These are phyloP conservation scores for Phasia obesa DNA, from an alignment of 2,888 invertebrate species.

Conservation along the genomic window DNA sequence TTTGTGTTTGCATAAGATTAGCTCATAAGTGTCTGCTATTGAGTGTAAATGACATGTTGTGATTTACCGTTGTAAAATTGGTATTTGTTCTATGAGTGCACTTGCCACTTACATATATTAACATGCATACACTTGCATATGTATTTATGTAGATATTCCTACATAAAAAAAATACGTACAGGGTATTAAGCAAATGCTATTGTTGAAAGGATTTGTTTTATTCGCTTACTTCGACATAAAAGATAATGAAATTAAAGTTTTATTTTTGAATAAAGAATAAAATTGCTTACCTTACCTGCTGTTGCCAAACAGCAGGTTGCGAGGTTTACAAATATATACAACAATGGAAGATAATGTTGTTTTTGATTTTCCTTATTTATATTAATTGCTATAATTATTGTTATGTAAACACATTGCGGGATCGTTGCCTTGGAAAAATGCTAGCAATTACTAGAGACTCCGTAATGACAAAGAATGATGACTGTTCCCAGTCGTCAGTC, in stretches of 20 bases:
- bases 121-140: neutral
- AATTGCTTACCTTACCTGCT: constrained; percentile 2
- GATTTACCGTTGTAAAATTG: constrained; percentile 70
- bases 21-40: constrained; percentile 70
- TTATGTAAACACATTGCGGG: too few relatives aligned
- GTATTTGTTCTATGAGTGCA: constrained; percentile 59
- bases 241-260: constrained; percentile 38
- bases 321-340: too few relatives aligned
- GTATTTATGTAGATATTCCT: neutral
- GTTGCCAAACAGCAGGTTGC: neutral
- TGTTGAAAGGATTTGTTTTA: constrained; percentile 46
- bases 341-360: too few relatives aligned
- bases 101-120: constrained; percentile 27
- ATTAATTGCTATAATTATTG: too few relatives aligned
- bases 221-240: constrained; percentile 14
- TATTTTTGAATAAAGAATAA: constrained; percentile 19
- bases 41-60: constrained; percentile 71
- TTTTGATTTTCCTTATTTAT: too few relatives aligned
- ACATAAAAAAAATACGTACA: constrained; percentile 4
- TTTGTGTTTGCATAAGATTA: constrained; percentile 71
- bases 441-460: too few relatives aligned
- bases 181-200: constrained; percentile 46
- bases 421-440: too few relatives aligned
- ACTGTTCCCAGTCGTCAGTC: too few relatives aligned
- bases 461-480: too few relatives aligned